phyloP scores from a whole-genome alignment of 2,888 invertebrate genomes.

The Strigamia crassipes region DNA sequence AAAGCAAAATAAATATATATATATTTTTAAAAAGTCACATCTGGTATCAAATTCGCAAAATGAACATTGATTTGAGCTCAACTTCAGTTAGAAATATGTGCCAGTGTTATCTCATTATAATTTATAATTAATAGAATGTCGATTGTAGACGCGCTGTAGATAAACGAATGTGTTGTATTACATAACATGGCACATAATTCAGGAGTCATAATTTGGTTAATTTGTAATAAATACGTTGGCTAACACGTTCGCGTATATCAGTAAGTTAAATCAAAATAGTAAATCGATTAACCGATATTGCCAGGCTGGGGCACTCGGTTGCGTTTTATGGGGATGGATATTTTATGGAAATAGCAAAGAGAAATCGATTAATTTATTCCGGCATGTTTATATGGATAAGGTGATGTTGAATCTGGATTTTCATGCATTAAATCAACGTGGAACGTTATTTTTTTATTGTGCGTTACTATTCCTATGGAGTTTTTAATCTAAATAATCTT shows the following conservation, averaged over 20 bases:
- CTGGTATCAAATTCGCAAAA: too few species aligned
- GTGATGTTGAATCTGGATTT: neutral
- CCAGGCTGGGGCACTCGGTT: neutral
- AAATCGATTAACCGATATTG: neutral
- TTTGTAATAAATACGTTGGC: neutral
- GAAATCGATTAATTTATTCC: neutral
- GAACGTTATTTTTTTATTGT: too few species aligned
- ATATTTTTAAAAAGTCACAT: too few species aligned
- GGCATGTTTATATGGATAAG: neutral
- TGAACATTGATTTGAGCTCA: too few species aligned
- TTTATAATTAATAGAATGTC: too few species aligned
- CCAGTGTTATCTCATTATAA: too few species aligned
- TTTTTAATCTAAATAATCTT: too few species aligned
- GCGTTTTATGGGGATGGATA: neutral
- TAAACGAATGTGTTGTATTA: neutral
- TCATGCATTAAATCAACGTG: neutral
- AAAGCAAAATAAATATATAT: too few species aligned
- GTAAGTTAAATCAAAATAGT: neutral
- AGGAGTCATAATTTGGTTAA: neutral
- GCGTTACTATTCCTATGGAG: too few species aligned
- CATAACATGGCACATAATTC: neutral
- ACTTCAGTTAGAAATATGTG: too few species aligned
- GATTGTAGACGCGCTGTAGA: neutral
- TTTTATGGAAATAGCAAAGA: neutral
- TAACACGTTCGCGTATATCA: neutral